Evolutionary conservation across 1,140 invertebrate species (phyloP), one percentile per base, ranked within the genome.

Genomic region (Cataglyphis hispanica): DNA sequence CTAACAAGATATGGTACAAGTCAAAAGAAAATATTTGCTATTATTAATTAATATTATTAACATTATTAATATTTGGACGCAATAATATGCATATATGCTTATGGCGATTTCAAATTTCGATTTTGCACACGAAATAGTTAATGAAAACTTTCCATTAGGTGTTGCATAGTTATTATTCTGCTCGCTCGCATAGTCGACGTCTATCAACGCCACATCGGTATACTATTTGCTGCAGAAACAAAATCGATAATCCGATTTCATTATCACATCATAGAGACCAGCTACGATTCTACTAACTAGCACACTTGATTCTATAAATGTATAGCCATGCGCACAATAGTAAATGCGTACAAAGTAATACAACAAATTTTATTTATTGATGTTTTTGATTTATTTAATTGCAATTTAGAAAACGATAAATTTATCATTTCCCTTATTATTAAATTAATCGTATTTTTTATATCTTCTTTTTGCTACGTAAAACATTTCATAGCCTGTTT

Each of bases 231-330:
- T 43, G 25, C 53, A 53, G 78, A 56, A 83, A 74, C 53, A 25
- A 83, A 83, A 83, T 83, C 67, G 78, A 83, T 83, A 83, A 83
- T 83, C 67, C 78, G 78, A 83, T 83, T 83, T 83, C 78, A 83
- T 83, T 83, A 83, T 83, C 67, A 83, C 78, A 74, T 83, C 78
- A 37, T 83, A 74, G 67, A 61, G 53, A 83, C 53, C 34, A 43
- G 37, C 78, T 72, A 81, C 53, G 67, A 56, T 74, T 74, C 53
- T 83, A 74, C 72, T 83, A 61, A 83, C 50, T 83, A 74, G 53
- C 37, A 43, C 56, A 37, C 67, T 74, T 40, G 27, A 60, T 74
- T 58, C 25, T 27, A 72, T 72, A 60, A 83, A 72, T 72, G 72
- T 60, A 81, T 13, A 8, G 50, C 37, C n/a, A 8, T 27, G 19